Percentiles rank a stretch among this genome's conserved stretches.
These are phyloP conservation scores for Vanessa tameamea DNA, from an alignment of 1,140 invertebrate species.

Conservation along the genomic window DNA sequence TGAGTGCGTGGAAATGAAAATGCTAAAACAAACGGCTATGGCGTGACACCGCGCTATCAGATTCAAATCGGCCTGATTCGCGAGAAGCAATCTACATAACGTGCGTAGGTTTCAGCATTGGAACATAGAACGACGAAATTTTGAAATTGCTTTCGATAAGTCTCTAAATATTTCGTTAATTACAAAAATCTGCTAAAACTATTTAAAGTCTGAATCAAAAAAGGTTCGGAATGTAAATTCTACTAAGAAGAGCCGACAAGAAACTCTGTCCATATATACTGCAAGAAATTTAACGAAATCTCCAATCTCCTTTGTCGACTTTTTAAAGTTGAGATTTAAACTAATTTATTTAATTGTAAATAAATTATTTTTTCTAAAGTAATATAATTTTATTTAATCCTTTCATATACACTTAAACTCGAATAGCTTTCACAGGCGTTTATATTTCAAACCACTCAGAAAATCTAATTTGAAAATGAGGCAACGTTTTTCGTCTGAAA, in stretches of 20 bases:
- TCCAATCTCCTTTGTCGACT: no score
- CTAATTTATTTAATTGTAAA: no score
- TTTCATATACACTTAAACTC: not conserved
- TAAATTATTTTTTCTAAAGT: not conserved
- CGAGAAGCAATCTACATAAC: conserved; percentile 31
- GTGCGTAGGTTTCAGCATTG: conserved; percentile 10
- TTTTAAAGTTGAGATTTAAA: no score
- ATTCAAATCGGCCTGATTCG: conserved; percentile 4
- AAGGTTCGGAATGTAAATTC: no score
- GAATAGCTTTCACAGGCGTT: not conserved
- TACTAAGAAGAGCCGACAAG: no score
- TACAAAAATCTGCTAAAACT: not conserved
- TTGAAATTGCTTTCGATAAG: not conserved
- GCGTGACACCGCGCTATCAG: conserved; percentile 27
- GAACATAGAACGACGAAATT: conserved; percentile 5
- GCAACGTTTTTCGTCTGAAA: conserved; percentile 18
- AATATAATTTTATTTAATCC: not conserved
- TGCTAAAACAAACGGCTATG: conserved; percentile 27
- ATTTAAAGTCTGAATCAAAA: no score
- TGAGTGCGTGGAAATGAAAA: conserved; percentile 32
- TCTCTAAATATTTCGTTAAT: not conserved
- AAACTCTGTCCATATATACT: no score
- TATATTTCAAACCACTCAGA: not conserved
- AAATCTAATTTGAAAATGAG: not conserved
- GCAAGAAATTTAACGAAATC: no score